Conservation (phyloP, 1,140 invertebrate genomes). For the Cydia amplana region DNA sequence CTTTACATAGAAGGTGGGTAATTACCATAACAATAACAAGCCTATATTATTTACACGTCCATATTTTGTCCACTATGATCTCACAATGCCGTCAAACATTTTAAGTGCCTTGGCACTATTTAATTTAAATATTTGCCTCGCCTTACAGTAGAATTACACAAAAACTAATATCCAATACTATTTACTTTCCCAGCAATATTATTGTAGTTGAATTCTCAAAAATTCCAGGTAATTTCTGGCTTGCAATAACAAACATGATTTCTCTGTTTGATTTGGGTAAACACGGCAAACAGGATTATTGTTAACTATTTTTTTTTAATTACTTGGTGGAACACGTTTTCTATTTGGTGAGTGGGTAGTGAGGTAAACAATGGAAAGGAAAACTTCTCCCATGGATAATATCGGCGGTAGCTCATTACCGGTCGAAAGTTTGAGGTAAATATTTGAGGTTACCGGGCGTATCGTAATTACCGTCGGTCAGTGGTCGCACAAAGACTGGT, state of each 20-base stretch:
- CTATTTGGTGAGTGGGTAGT: constrained; percentile 43
- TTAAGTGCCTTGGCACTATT: constrained; percentile 35
- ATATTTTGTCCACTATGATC: constrained; percentile 20
- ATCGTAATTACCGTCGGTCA: constrained; percentile 66
- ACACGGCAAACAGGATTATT: constrained; percentile 53
- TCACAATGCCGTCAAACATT: constrained; percentile 26
- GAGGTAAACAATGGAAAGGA: constrained; percentile 66
- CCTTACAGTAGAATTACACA: constrained; percentile 39
- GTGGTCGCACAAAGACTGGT: constrained; percentile 67
- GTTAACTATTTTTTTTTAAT: constrained; percentile 50
- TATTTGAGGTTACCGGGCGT: constrained; percentile 68
- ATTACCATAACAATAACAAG: constrained; percentile 9
- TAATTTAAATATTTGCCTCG: constrained; percentile 44
- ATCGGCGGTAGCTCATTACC: constrained; percentile 77
- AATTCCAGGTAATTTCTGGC: constrained; percentile 57
- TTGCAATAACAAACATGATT: constrained; percentile 55
- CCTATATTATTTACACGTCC: background rate
- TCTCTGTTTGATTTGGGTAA: constrained; percentile 48
- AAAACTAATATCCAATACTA: constrained; percentile 35
- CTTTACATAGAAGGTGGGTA: background rate
- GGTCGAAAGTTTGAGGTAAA: constrained; percentile 74
- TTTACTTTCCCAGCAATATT: constrained; percentile 64
- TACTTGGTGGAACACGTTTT: constrained; percentile 50
- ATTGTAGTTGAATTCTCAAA: constrained; percentile 58
- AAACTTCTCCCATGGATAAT: constrained; percentile 55